Base-by-base conservation (phyloP, 2,888 invertebrate species). In the Theretra japonica region DNA sequence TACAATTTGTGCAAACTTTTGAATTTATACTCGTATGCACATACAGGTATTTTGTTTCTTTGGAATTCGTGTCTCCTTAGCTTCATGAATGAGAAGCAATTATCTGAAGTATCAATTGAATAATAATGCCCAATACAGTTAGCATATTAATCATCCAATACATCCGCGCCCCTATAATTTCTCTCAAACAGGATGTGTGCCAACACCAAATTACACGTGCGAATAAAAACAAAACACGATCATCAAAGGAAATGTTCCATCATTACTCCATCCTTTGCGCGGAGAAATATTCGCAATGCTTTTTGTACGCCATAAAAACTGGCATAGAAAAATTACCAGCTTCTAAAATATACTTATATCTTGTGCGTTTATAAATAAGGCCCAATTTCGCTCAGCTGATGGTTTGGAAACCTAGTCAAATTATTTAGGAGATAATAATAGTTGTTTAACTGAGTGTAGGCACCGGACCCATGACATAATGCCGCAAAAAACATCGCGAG, bases 391-490 rank as follows among this genome's bases (percentile, higher is more conserved):
- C 53, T 8, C n/a, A 65, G 25, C 25, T 41, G n/a, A 11, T 19
- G 5, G 6, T n/a, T 41, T 69, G 7, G 6, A 15, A 25, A 71
- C 33, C 48, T 69, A 69, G 56, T 33, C 69, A 69, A 71, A 69
- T 57, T 68, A 69, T 15, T 60, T 74, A 68, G 76, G 68, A 73
- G 71, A 71, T 76, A 79, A 79, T 79, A 79, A 79, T 79, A 77
- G 74, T 72, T 74, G 75, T 75, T 76, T 75, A 78, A 75, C 74
- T 76, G 75, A 77, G 77, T 79, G 77, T 80, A 78, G 80, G 79
- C 77, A 79, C 77, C 73, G 75, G 70, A 70, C 73, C 75, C 81
- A 84, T 86, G 87, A 87, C 86, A 86, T 86, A 86, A 87, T 82
- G 82, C 79, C 48, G 74, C 84, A 87, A 87, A 87, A 87, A 87